phyloP scores from a whole-genome alignment of 1,140 invertebrate genomes.

The Drosophila ercepeae region DNA sequence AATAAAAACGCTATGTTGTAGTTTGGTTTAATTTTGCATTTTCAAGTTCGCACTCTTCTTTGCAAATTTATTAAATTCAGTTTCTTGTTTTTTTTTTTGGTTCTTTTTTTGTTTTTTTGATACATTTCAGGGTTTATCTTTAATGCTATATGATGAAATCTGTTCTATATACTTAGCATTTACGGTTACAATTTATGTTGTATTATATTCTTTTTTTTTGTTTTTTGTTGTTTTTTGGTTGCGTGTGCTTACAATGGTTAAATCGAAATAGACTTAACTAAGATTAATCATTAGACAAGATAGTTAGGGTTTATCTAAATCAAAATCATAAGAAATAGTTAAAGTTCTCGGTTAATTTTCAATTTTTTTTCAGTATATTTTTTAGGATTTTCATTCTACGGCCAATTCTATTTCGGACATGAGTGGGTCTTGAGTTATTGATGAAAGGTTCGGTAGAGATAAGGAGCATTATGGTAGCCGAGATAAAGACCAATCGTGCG shows the following conservation, averaged over 20 bases:
- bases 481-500: conserved; percentile 24
- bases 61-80: conserved; percentile 71
- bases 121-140: conserved; percentile 59
- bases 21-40: conserved; percentile 71
- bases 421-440: conserved; percentile 35
- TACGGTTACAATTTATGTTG: conserved; percentile 47
- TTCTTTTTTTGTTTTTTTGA: conserved; percentile 18
- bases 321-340: conserved; percentile 48
- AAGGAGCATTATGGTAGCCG: conserved; percentile 36
- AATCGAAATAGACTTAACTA: conserved; percentile 61
- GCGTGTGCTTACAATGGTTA: conserved; percentile 70
- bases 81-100: conserved; percentile 13
- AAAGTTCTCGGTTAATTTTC: conserved; percentile 13
- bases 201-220: conserved; percentile 9
- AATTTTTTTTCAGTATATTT: background rate
- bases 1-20: conserved; percentile 77
- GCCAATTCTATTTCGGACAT: conserved; percentile 15
- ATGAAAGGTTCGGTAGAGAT: conserved; percentile 36
- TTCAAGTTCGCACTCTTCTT: conserved; percentile 59
- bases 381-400: conserved; percentile 25
- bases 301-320: conserved; percentile 48
- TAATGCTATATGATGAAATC: conserved; percentile 43
- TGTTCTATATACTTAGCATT: conserved; percentile 60
- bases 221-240: conserved; percentile 29
- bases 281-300: conserved; percentile 57